Base-by-base conservation (phyloP, 2,797 vertebrate species). In the Propithecus deckenii region DNA sequence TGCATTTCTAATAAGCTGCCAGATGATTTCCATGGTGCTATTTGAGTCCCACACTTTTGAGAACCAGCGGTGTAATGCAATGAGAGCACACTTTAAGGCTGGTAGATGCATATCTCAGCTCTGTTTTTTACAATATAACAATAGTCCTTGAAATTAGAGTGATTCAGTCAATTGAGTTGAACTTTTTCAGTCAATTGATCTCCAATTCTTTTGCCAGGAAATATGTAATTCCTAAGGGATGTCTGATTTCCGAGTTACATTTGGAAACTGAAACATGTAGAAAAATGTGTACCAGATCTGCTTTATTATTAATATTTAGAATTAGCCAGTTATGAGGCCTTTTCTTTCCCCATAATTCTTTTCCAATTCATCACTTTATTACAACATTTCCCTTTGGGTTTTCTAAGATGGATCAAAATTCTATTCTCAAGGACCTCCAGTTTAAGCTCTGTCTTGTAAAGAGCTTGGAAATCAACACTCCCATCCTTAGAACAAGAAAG, bases 21-120 rank as follows among this genome's bases (percentile, higher is more conserved):
- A 92, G 46, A 92, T 92, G 67, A 92, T 85, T 94, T 92, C 90
- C 30, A 81, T 85, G 67, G 65, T 80, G 41, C 30, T 96, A 46
- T 84, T 93, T 93, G 87, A 87, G 85, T 75, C 67, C 48, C 23
- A 69, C 5, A 48, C 48, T 80, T 93, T 63, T 65, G 50, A 91
- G 69, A 88, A 75, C 38, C 69, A 78, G 43, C 76, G 61, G 7
- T 75, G 23, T 75, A 91, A 89, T 30, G 20, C n/a, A 92, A 28
- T 38, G 52, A 84, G 57, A 67, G 86, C 67, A 69, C 17, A 38
- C 7, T 63, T 61, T 38, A 74, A 69, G 20, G 25, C 4, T 75
- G 32, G 32, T 65, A 50, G 30, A 46, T 55, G 25, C n/a, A 18
- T 57, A 38, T 89, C 17, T 92, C 20, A 78, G 25, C 17, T 75